Evolutionary conservation across 2,113 vertebrate species (phyloP).

Genomic region (Periophthalmodon schlosseri): DNA sequence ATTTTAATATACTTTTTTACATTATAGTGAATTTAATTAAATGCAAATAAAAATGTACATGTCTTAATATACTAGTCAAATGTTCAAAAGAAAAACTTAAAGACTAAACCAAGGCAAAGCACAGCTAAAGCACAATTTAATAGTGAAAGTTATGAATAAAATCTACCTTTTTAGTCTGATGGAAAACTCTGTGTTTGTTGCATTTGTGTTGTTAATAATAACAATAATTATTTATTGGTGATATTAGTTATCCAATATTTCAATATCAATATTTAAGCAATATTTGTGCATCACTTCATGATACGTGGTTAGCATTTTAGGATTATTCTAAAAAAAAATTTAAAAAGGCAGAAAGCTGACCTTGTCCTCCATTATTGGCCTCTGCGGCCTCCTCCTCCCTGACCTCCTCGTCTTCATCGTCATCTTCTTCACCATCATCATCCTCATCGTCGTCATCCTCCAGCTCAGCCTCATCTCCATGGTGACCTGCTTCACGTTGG

Average conservation of each 20-base stretch:
- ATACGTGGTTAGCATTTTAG: no score
- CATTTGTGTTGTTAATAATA: no score
- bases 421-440: constrained; percentile 85
- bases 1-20: neutral
- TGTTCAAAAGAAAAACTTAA: neutral
- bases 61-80: neutral
- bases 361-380: constrained; percentile 90
- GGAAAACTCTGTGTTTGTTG: no score
- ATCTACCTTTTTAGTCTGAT: neutral
- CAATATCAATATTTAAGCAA: neutral
- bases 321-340: no score
- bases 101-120: neutral
- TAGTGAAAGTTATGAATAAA: no score
- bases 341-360: constrained; percentile 58
- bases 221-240: no score
- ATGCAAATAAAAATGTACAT: neutral
- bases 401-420: constrained; percentile 88
- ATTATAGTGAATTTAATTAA: neutral
- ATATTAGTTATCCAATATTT: neutral
- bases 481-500: constrained; percentile 35
- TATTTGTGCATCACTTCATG: no score
- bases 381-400: constrained; percentile 89
- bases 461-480: constrained; percentile 38
- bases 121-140: no score
- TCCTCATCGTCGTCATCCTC: constrained; percentile 45